Conservation (phyloP, 2,888 invertebrate genomes). For the Agonum fuliginosum region DNA sequence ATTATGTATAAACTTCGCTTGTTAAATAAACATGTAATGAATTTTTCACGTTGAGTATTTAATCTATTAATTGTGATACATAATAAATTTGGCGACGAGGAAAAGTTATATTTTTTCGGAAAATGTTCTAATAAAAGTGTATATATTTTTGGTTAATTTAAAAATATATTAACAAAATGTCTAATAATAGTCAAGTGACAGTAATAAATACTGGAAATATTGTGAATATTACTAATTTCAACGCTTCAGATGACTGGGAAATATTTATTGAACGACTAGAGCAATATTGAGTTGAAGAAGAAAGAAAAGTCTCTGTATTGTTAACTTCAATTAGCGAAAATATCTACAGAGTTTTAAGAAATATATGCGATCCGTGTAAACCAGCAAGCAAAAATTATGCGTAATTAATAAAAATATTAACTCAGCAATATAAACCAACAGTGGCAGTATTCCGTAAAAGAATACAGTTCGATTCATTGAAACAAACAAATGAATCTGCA, state of each 20-base stretch:
- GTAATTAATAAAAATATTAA: conserved; percentile 46
- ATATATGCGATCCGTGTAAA: conserved; percentile 60
- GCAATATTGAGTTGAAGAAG: conserved; percentile 58
- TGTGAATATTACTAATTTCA: no score
- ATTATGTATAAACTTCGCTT: no score
- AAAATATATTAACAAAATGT: no score
- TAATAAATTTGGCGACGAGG: no score
- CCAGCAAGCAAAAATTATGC: conserved; percentile 37
- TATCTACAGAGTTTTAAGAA: conserved; percentile 58
- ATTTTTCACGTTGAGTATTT: no score
- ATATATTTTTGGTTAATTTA: no score
- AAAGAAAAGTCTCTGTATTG: conserved; percentile 54
- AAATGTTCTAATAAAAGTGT: no score
- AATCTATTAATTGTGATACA: no score
- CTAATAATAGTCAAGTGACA: no score
- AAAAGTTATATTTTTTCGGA: no score
- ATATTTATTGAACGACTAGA: conserved; percentile 48
- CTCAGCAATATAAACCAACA: conserved; percentile 54
- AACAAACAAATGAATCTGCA: conserved; percentile 59
- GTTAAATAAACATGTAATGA: no score
- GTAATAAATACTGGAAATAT: no score
- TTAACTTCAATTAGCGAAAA: conserved; percentile 57
- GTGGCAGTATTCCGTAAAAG: conserved; percentile 60
- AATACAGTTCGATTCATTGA: conserved; percentile 60
- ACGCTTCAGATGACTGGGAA: conserved; percentile 58